These are phyloP conservation scores for Drosophila gunungcola DNA, from an alignment of 1,140 invertebrate genomes.

Conservation along the genomic window DNA sequence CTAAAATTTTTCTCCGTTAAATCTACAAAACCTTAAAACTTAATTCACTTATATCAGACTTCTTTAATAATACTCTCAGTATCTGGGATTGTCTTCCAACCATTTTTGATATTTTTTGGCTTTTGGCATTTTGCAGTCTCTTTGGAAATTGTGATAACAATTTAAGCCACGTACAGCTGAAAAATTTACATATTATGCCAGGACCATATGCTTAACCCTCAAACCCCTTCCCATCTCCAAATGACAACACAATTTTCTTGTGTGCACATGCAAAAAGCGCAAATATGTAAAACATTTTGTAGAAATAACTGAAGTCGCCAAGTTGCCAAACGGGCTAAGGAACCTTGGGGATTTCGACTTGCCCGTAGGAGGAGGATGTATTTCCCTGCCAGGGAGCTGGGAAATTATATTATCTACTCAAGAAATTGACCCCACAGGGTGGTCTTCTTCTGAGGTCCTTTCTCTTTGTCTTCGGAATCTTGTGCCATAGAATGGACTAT, in stretches of 20 bases:
- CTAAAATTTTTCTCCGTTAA: background rate
- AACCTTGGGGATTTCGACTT: slow-evolving; percentile 4
- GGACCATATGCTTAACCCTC: slow-evolving; percentile 17
- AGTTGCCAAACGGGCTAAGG: slow-evolving; percentile 29
- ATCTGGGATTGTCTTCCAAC: background rate
- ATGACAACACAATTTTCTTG: slow-evolving; percentile 37
- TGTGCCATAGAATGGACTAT: slow-evolving; percentile 14
- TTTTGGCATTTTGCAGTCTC: slow-evolving; percentile 32
- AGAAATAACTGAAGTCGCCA: slow-evolving; percentile 58
- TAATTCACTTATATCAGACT: slow-evolving; percentile 1
- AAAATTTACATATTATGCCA: slow-evolving; percentile 65
- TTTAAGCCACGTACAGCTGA: slow-evolving; percentile 57
- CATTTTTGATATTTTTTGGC: slow-evolving; percentile 19
- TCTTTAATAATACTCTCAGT: slow-evolving; percentile 9
- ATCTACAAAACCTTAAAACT: background rate
- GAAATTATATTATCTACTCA: slow-evolving; percentile 37
- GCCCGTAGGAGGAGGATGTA: slow-evolving; percentile 1
- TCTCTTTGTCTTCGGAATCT: background rate
- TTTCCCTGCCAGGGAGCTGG: slow-evolving; percentile 3
- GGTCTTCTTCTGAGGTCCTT: slow-evolving; percentile 5
- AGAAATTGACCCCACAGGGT: slow-evolving; percentile 34
- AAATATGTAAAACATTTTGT: slow-evolving; percentile 73
- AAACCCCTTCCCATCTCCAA: background rate
- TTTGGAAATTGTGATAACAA: slow-evolving; percentile 48
- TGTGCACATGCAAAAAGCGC: slow-evolving; percentile 48